These are phyloP conservation scores for Agrochola lychnidis DNA, from an alignment of 2,888 invertebrate genomes.

Conservation along the genomic window DNA sequence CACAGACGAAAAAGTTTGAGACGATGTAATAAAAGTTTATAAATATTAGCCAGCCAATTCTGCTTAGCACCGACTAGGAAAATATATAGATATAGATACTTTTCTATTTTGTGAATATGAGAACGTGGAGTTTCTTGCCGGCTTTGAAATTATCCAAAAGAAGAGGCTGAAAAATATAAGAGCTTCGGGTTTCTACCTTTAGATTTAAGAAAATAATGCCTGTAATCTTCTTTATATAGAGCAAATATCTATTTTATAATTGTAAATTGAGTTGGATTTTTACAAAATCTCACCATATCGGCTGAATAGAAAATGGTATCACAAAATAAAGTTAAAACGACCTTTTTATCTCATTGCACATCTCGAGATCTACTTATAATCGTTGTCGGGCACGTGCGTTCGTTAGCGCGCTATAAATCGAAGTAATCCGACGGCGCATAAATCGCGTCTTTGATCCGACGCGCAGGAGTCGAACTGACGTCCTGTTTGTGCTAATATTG, in stretches of 20 bases:
- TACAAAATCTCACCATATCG: neutral
- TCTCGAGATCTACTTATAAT: slow-evolving; percentile 41
- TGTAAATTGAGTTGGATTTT: neutral
- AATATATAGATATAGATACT: no score
- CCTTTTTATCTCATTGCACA: slow-evolving; percentile 28
- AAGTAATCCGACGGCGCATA: slow-evolving; percentile 70
- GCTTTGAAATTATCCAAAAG: neutral
- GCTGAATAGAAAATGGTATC: neutral
- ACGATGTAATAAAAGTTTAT: no score
- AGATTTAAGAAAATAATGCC: neutral
- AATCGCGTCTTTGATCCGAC: slow-evolving; percentile 71
- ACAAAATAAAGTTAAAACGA: neutral
- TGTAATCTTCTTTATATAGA: neutral
- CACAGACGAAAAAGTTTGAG: no score
- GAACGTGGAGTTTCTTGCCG: no score
- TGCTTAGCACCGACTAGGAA: neutral
- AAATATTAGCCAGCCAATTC: neutral
- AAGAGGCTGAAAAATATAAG: neutral
- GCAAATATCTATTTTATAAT: neutral
- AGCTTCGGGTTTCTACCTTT: neutral
- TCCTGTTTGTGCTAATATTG: slow-evolving; percentile 63
- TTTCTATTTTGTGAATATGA: no score
- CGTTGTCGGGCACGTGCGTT: slow-evolving; percentile 58
- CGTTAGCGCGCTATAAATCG: slow-evolving; percentile 74
- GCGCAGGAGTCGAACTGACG: slow-evolving; percentile 66